phyloP scores from a whole-genome alignment of 2,113 vertebrate genomes.

The Baryphthengus martii region DNA sequence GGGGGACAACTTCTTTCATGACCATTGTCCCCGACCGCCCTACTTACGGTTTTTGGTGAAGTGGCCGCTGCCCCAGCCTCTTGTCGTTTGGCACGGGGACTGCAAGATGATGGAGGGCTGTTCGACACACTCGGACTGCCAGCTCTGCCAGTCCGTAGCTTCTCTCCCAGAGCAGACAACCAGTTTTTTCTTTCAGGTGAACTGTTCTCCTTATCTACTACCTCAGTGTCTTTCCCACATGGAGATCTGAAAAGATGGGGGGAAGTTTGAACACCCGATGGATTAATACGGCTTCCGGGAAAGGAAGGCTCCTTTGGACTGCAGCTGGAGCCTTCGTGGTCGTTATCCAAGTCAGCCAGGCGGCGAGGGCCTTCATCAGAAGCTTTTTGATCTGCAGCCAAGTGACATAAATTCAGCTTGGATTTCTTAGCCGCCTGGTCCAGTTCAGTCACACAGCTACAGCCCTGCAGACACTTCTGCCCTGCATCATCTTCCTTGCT shows the following conservation, averaged over 20 bases:
- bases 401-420: constrained; percentile 71
- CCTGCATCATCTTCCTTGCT: constrained; percentile 30
- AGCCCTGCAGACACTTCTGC: constrained; percentile 67
- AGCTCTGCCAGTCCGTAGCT: constrained; percentile 70
- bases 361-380: constrained; percentile 19
- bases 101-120: constrained; percentile 47
- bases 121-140: not conserved
- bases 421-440: constrained; percentile 75
- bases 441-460: constrained; percentile 81
- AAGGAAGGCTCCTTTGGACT: constrained; percentile 25
- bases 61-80: constrained; percentile 61
- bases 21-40: not conserved
- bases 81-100: constrained; percentile 70
- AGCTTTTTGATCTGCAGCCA: constrained; percentile 36
- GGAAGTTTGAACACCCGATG: constrained; percentile 3
- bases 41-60: constrained; percentile 78
- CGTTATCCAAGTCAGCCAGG: constrained; percentile 1
- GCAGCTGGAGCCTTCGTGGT: not conserved
- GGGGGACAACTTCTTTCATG: not conserved
- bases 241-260: constrained; percentile 36
- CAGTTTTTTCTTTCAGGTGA: constrained; percentile 82
- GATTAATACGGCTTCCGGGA: not conserved
- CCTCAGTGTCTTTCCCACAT: constrained; percentile 20
- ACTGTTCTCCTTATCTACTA: constrained; percentile 85
- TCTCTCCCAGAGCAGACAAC: constrained; percentile 86